Evolutionary conservation across 2,113 vertebrate genomes (phyloP).

Genomic region (Rhodinocichla rosea): DNA sequence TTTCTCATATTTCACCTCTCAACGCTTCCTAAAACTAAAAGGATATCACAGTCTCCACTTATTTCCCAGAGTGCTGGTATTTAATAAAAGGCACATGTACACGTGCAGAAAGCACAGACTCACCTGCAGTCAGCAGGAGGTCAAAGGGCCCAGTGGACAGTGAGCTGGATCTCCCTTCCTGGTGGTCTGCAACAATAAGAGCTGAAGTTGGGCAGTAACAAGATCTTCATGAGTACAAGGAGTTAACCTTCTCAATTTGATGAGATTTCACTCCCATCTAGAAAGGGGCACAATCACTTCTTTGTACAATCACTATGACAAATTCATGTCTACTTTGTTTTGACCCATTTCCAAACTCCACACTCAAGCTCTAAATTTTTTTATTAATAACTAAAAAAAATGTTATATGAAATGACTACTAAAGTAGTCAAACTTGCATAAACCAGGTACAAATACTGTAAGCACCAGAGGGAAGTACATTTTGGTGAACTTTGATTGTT

Average conservation of each 20-base stretch:
- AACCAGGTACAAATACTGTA: neutral
- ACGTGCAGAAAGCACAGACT: neutral
- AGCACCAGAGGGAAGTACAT: neutral
- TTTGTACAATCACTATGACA: neutral
- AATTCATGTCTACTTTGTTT: neutral
- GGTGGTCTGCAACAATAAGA: neutral
- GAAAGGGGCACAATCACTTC: neutral
- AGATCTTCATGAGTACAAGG: neutral
- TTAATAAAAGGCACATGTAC: neutral
- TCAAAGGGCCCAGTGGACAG: neutral
- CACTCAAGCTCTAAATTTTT: neutral
- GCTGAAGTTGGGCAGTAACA: neutral
- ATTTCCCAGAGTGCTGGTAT: neutral
- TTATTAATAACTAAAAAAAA: neutral
- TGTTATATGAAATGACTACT: accelerated
- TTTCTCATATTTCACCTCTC: neutral
- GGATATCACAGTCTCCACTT: neutral
- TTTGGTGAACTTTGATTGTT: neutral
- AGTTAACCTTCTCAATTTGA: neutral
- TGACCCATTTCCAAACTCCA: neutral
- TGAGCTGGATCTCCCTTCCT: neutral
- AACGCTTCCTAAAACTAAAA: neutral
- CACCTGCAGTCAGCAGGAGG: neutral
- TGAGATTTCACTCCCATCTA: neutral
- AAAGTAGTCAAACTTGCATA: neutral